Percentiles rank a stretch among this genome's conserved stretches.
phyloP scores from a whole-genome alignment of 2,888 invertebrate genomes.

The Aporophyla nigra region DNA sequence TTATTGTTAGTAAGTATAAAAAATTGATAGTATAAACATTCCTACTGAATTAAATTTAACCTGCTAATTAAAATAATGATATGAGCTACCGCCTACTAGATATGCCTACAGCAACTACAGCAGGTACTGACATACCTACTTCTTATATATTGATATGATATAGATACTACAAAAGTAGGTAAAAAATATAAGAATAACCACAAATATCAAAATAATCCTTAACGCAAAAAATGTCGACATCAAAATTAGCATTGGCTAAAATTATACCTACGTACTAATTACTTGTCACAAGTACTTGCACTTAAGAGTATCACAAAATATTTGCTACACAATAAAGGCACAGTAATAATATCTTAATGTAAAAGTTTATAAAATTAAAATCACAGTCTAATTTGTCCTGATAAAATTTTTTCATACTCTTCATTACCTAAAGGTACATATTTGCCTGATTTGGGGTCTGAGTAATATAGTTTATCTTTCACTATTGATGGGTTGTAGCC shows the following conservation, averaged over 20 bases:
- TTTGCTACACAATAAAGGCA: slow-evolving; percentile 50
- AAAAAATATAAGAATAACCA: not conserved
- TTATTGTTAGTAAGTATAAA: not conserved
- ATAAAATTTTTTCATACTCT: slow-evolving; percentile 94
- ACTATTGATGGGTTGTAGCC: slow-evolving; percentile 95
- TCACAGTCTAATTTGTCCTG: slow-evolving; percentile 95
- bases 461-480: slow-evolving; percentile 95
- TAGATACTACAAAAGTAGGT: slow-evolving; percentile 3
- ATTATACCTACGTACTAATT: slow-evolving; percentile 6
- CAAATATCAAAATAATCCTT: not conserved
- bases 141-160: not conserved
- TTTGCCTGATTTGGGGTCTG: slow-evolving; percentile 92
- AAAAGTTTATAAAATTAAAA: slow-evolving; percentile 66
- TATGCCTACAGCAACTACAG: not conserved
- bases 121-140: not conserved
- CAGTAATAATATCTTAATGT: slow-evolving; percentile 35
- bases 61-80: slow-evolving; percentile 6
- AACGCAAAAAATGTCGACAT: not conserved
- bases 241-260: not conserved
- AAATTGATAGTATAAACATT: not conserved
- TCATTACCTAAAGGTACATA: slow-evolving; percentile 94
- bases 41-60: not conserved
- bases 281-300: slow-evolving; percentile 36
- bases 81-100: slow-evolving; percentile 1
- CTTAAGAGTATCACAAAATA: slow-evolving; percentile 54